Percentiles rank a stretch among this genome's conserved stretches.
Evolutionary conservation across 2,113 vertebrate species (phyloP).

Genomic region (Ardeotis arabs): DNA sequence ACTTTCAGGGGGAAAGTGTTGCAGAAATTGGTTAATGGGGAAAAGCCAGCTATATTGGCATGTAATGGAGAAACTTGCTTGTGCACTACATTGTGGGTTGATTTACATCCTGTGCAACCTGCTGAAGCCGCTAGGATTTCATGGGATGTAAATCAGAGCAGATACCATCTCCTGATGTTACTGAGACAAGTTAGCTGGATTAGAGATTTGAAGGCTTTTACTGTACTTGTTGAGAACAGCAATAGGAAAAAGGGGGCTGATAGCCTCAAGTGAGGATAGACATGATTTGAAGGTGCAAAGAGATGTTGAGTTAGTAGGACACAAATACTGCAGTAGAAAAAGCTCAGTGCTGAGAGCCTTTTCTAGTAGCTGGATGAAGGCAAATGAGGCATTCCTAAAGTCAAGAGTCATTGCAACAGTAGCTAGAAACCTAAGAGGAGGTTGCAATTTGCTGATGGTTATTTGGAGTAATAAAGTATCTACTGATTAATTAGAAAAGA

Average conservation of each 20-base stretch:
- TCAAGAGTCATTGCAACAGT: not conserved
- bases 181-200: not conserved
- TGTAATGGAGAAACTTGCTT: not conserved
- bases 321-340: not conserved
- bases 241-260: not conserved
- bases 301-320: not conserved
- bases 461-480: not conserved
- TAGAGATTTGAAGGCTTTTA: not conserved
- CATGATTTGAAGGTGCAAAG: not conserved
- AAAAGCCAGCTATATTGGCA: not conserved
- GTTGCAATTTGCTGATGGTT: not conserved
- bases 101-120: not conserved
- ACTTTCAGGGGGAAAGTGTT: not conserved
- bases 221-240: not conserved
- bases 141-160: not conserved
- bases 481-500: not conserved
- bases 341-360: not conserved
- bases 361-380: not conserved
- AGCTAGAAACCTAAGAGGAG: not conserved
- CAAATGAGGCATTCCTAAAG: not conserved
- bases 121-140: not conserved
- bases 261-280: not conserved
- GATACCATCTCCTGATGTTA: not conserved
- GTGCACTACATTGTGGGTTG: not conserved
- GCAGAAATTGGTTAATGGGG: not conserved